Percentiles rank a stretch among this genome's conserved stretches.
Conservation (phyloP, 2,888 invertebrate genomes). For the Rhimphoctona megacephalus region DNA sequence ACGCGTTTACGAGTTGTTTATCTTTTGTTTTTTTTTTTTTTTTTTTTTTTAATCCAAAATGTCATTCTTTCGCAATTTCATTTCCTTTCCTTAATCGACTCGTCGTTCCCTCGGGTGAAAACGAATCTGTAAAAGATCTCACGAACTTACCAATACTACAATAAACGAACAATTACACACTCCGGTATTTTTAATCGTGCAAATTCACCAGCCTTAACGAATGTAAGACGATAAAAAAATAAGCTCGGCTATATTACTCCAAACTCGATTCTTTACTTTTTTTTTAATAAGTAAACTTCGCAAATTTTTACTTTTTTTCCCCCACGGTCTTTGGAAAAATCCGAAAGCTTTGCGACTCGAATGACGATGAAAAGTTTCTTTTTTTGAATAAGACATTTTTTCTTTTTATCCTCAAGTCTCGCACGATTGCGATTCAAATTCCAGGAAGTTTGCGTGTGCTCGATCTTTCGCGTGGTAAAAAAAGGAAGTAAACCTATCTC, state of each 20-base stretch:
- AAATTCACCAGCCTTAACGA: slow-evolving; percentile 44
- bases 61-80: neutral
- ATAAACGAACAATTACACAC: slow-evolving; percentile 49
- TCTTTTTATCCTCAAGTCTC: neutral
- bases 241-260: slow-evolving; percentile 61
- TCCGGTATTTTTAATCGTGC: slow-evolving; percentile 3
- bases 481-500: neutral
- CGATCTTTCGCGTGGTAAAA: slow-evolving; percentile 20
- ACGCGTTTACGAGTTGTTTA: slow-evolving; percentile 32
- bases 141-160: slow-evolving; percentile 27
- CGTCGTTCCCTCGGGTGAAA: slow-evolving; percentile 5
- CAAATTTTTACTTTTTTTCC: slow-evolving; percentile 6
- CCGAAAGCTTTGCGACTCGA: neutral
- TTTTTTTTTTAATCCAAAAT: neutral
- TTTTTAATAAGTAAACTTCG: neutral
- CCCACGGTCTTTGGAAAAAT: neutral
- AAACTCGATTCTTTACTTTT: slow-evolving; percentile 1
- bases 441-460: slow-evolving; percentile 12
- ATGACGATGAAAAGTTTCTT: neutral
- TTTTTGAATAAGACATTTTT: neutral
- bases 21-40: neutral
- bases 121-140: slow-evolving; percentile 42
- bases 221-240: slow-evolving; percentile 71
- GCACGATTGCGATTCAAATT: neutral
- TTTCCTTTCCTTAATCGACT: neutral